Percentiles rank a stretch among this genome's conserved stretches.
phyloP scores from a whole-genome alignment of 2,888 invertebrate species.

The Noctua janthe region DNA sequence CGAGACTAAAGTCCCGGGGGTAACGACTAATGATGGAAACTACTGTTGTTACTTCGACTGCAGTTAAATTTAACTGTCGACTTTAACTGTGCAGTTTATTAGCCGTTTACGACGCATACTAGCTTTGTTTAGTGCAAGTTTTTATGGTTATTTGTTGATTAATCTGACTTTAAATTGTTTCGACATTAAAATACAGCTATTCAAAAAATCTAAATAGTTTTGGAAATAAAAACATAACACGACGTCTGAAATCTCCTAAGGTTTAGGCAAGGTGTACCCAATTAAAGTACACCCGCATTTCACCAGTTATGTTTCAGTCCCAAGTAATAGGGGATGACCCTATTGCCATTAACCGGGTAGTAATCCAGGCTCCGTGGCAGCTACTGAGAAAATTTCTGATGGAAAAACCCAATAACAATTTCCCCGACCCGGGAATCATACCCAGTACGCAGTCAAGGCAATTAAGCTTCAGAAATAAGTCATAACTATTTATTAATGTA shows the following conservation, averaged over 20 bases:
- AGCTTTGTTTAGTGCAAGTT: constrained; percentile 2
- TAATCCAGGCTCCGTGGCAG: too few species aligned
- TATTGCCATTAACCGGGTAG: background rate
- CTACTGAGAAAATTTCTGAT: background rate
- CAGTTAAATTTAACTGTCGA: constrained; percentile 54
- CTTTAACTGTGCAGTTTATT: constrained; percentile 41
- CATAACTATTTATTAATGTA: too few species aligned
- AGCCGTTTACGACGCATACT: constrained; percentile 27
- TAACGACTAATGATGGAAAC: constrained; percentile 39
- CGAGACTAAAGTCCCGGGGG: constrained; percentile 1
- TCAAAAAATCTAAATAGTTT: background rate
- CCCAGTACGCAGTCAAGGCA: background rate
- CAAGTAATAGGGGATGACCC: background rate
- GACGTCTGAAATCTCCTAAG: background rate
- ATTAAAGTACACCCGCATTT: background rate
- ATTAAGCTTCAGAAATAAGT: too few species aligned
- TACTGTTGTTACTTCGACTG: constrained; percentile 34
- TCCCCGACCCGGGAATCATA: background rate
- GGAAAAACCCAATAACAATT: background rate
- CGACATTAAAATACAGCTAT: background rate
- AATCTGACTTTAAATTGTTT: background rate
- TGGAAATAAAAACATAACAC: background rate
- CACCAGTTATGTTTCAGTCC: background rate
- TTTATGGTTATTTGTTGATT: constrained; percentile 9
- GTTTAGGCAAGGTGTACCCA: background rate